These are phyloP conservation scores for Bambusicola thoracicus DNA, from an alignment of 2,113 vertebrate species.

Conservation along the genomic window DNA sequence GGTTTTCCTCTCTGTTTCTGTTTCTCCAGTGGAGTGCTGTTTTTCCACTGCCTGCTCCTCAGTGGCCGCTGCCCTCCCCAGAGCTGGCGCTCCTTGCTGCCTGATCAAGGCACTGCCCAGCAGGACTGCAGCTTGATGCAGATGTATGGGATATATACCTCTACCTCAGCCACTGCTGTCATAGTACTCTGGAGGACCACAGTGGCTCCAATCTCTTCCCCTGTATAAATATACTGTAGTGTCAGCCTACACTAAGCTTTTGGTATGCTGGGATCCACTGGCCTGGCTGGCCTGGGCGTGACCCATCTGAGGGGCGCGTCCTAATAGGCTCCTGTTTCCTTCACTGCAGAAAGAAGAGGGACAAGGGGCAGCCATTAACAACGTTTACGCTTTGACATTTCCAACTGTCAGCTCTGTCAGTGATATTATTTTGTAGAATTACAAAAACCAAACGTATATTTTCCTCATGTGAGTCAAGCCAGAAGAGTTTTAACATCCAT, in stretches of 20 bases:
- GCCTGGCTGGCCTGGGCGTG: not conserved
- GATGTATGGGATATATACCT: accelerated
- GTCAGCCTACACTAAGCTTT: not conserved
- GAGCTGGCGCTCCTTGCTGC: not conserved
- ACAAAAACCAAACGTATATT: not conserved
- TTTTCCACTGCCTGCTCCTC: not conserved
- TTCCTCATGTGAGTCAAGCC: not conserved
- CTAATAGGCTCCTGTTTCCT: not conserved
- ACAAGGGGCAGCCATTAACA: not conserved
- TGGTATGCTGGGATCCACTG: accelerated
- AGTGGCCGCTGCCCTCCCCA: not conserved
- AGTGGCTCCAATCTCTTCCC: not conserved
- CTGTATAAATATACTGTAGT: not conserved
- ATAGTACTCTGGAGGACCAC: not conserved
- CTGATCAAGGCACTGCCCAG: not conserved
- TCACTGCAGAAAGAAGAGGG: not conserved
- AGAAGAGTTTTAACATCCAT: not conserved
- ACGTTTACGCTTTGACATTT: not conserved
- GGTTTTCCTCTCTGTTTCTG: not conserved
- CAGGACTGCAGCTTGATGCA: not conserved
- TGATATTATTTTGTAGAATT: not conserved
- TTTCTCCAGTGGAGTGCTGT: no score
- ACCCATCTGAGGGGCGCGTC: not conserved
- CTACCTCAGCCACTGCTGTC: not conserved
- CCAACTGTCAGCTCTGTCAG: not conserved